phyloP scores from a whole-genome alignment of 2,113 vertebrate species.

The Orientallactaga bullata region DNA sequence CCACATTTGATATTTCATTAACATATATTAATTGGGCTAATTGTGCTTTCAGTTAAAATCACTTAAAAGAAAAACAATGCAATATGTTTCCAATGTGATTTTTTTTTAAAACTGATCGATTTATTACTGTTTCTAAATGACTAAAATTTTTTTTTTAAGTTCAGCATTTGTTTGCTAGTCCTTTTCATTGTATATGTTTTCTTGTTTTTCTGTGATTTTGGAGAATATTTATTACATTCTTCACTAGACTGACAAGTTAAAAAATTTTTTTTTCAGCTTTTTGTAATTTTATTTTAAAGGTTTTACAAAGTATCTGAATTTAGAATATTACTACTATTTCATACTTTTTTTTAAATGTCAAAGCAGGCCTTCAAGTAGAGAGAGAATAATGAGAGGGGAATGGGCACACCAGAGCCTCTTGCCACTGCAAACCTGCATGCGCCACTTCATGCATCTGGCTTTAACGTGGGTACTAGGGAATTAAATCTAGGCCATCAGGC shows the following conservation, averaged over 20 bases:
- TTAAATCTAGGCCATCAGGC: too few relatives aligned
- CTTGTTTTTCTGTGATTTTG: constrained; percentile 54
- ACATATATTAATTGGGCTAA: constrained; percentile 61
- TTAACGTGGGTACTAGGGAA: too few relatives aligned
- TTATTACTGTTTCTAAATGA: constrained; percentile 59
- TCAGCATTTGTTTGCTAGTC: not conserved
- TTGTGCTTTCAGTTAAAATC: constrained; percentile 70
- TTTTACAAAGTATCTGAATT: constrained; percentile 48
- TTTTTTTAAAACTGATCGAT: constrained; percentile 54
- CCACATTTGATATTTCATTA: constrained; percentile 60
- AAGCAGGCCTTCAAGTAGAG: not conserved
- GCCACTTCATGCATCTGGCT: too few relatives aligned
- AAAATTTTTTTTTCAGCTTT: constrained; percentile 17
- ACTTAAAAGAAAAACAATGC: constrained; percentile 49
- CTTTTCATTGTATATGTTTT: constrained; percentile 37
- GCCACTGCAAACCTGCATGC: too few relatives aligned
- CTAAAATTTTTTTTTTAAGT: constrained; percentile 40
- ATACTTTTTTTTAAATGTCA: constrained; percentile 39
- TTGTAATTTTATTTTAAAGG: not conserved
- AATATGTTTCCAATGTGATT: constrained; percentile 58
- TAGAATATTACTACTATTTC: constrained; percentile 38
- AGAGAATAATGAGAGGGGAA: too few relatives aligned
- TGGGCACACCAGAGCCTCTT: too few relatives aligned
- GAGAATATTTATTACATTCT: constrained; percentile 30
- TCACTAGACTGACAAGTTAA: constrained; percentile 4